These are phyloP conservation scores for Hemiprocne comata DNA, from an alignment of 2,113 vertebrate species.

Conservation along the genomic window DNA sequence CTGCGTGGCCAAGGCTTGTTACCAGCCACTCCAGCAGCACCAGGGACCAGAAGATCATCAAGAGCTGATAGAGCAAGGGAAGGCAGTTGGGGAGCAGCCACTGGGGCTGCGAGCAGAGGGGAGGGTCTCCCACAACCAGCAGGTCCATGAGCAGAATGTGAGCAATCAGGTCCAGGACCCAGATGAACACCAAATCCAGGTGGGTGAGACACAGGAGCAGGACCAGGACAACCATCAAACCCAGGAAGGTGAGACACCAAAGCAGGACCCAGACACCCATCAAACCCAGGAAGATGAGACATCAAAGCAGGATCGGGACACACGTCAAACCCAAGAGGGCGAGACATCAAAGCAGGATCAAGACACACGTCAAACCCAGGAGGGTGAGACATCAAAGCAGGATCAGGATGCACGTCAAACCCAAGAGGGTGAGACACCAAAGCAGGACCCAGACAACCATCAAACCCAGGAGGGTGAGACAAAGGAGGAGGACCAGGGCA, in stretches of 20 bases:
- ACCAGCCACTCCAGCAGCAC: conserved; percentile 19
- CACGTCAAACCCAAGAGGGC: rapidly evolving
- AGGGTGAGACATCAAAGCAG: background rate
- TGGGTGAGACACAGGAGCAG: background rate
- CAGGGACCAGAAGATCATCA: background rate
- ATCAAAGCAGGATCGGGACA: background rate
- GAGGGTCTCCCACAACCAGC: background rate
- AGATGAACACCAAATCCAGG: rapidly evolving
- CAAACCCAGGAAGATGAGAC: background rate
- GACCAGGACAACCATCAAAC: background rate
- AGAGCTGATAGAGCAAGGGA: background rate
- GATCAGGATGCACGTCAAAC: rapidly evolving
- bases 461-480: background rate
- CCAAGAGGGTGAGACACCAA: background rate
- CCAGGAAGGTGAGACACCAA: background rate
- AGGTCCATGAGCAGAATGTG: background rate
- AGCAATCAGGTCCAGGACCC: background rate
- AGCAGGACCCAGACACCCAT: background rate
- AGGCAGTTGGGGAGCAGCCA: background rate
- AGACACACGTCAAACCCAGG: background rate
- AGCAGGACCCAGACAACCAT: background rate
- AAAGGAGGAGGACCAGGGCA: background rate
- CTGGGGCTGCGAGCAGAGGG: rapidly evolving
- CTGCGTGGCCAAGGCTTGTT: conserved; percentile 62
- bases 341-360: background rate